phyloP scores from a whole-genome alignment of 1,140 invertebrate genomes.

The Pinna nobilis region DNA sequence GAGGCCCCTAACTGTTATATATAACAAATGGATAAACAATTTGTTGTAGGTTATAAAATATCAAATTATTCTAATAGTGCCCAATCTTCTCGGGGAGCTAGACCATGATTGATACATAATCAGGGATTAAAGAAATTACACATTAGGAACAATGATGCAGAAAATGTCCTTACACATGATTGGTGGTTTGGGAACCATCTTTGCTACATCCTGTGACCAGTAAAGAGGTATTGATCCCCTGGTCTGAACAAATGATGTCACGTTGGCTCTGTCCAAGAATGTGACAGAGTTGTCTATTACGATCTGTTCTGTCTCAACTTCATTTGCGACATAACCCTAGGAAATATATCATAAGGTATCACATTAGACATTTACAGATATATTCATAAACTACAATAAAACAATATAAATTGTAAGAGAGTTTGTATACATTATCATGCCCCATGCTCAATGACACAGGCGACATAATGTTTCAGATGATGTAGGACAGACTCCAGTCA shows the following conservation, averaged over 20 bases:
- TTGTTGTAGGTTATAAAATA: no score
- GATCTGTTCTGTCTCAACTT: constrained; percentile 99
- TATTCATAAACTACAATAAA: not conserved
- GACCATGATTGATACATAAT: not conserved
- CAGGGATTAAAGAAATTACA: not conserved
- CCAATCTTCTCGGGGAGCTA: no score
- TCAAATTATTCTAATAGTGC: no score
- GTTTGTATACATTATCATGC: no score
- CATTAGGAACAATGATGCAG: not conserved
- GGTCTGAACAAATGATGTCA: constrained; percentile 92
- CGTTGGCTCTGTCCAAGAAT: constrained; percentile 81
- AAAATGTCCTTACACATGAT: constrained; percentile 84
- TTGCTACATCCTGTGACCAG: constrained; percentile 97
- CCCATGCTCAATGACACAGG: no score
- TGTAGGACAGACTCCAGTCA: no score
- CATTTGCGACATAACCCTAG: constrained; percentile 97
- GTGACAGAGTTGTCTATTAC: constrained; percentile 91
- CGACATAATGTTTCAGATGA: no score
- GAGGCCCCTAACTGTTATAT: no score
- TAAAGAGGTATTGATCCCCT: constrained; percentile 95
- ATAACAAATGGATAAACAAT: no score
- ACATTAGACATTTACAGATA: not conserved
- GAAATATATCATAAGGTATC: not conserved
- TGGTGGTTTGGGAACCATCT: constrained; percentile 98
- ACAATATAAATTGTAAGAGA: not conserved